phyloP scores from a whole-genome alignment of 2,888 invertebrate species.

The Himalopsyche kuldschensis region DNA sequence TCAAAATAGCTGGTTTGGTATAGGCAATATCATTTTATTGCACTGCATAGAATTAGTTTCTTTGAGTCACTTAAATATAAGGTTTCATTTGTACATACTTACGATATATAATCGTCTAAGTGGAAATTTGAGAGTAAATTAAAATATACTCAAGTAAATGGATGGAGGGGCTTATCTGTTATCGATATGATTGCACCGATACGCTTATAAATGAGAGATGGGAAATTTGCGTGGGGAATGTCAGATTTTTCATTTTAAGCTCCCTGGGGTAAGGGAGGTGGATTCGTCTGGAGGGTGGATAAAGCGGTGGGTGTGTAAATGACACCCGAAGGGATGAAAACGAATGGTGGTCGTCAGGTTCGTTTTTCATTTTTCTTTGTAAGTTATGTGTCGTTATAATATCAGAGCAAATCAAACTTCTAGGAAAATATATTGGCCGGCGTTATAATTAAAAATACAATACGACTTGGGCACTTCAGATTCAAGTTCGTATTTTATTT shows the following conservation, averaged over 20 bases:
- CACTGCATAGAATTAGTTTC: no score
- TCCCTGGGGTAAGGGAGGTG: neutral
- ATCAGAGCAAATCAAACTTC: neutral
- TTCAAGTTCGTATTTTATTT: no score
- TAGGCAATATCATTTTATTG: no score
- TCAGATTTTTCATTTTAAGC: constrained; percentile 13
- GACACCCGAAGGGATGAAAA: constrained; percentile 18
- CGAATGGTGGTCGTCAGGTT: neutral
- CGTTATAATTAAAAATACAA: no score
- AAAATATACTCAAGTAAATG: no score
- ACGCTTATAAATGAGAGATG: neutral
- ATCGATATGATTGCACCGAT: neutral
- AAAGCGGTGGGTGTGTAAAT: constrained; percentile 6
- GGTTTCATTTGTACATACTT: no score
- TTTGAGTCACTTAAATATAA: no score
- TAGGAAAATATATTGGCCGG: no score
- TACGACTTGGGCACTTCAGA: no score
- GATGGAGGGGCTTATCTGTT: neutral
- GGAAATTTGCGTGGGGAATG: constrained; percentile 1
- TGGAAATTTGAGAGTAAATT: no score
- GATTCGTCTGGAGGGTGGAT: neutral
- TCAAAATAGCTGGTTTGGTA: no score
- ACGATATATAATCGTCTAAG: no score
- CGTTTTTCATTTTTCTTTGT: neutral
- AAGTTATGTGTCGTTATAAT: neutral